Percentiles rank a stretch among this genome's conserved stretches.
Evolutionary conservation across 2,888 invertebrate genomes (phyloP).

Genomic region (Leuctra nigra): DNA sequence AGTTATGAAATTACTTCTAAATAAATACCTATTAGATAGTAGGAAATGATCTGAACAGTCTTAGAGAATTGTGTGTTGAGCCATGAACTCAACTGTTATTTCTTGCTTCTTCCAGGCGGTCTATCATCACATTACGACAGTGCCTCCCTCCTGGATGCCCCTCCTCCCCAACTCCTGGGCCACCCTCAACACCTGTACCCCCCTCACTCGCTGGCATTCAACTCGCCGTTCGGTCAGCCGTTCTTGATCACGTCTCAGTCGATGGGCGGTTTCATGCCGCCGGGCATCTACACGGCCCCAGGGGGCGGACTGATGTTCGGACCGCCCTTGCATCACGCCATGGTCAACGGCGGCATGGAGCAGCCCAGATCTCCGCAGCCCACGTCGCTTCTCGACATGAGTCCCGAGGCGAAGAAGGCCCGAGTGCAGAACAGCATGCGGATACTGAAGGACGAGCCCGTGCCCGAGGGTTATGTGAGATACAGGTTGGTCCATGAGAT

Average conservation of each 20-base stretch:
- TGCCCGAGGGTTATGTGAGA: conserved; percentile 80
- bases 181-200: conserved; percentile 29
- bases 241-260: conserved; percentile 45
- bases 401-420: conserved; percentile 55
- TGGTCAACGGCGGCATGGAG: conserved; percentile 17
- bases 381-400: conserved; percentile 37
- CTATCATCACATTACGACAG: conserved; percentile 2
- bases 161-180: conserved; percentile 15
- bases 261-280: conserved; percentile 41
- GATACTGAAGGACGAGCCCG: conserved; percentile 81
- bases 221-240: conserved; percentile 39
- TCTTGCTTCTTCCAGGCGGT: conserved; percentile 18
- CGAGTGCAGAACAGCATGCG: conserved; percentile 61
- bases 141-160: neutral
- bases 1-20: too few relatives aligned
- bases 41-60: too few relatives aligned
- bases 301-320: conserved; percentile 43
- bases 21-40: too few relatives aligned
- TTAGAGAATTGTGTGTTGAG: too few relatives aligned
- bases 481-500: conserved; percentile 54
- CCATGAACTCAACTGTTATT: neutral
- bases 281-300: conserved; percentile 38
- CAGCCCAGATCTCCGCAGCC: conserved; percentile 40
- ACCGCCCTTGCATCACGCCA: conserved; percentile 22
- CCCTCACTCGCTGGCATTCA: conserved; percentile 37